Evolutionary conservation across 1,140 invertebrate species (phyloP).

Genomic region (Hypothenemus hampei): DNA sequence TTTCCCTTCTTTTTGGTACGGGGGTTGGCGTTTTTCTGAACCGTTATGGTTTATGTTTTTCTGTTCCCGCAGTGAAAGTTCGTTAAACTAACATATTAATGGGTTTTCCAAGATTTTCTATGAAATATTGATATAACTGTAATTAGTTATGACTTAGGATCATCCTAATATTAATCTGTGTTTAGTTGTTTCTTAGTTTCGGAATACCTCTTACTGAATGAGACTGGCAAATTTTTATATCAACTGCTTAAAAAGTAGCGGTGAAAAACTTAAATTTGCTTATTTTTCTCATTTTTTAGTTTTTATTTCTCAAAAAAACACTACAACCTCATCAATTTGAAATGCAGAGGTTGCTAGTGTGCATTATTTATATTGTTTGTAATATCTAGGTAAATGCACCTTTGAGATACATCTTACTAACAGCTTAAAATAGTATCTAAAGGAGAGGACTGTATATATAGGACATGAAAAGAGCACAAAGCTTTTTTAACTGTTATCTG

Average conservation of each 20-base stretch:
- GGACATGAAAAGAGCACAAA: no score
- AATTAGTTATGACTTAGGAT: not conserved
- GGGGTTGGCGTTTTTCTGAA: slow-evolving; percentile 64
- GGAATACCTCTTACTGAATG: not conserved
- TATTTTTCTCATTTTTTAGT: not conserved
- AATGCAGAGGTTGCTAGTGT: no score
- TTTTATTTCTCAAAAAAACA: no score
- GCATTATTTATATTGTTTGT: not conserved
- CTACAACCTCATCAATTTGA: no score
- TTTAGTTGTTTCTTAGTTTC: not conserved
- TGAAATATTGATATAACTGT: not conserved
- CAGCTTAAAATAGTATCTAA: no score
- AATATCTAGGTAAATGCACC: not conserved
- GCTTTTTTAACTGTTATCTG: no score
- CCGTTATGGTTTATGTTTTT: slow-evolving; percentile 36
- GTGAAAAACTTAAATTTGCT: slow-evolving; percentile 1
- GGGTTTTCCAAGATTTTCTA: not conserved
- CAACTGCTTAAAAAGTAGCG: not conserved
- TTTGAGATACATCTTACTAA: not conserved
- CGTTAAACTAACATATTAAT: slow-evolving; percentile 29
- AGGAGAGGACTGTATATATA: no score
- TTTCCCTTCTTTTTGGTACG: slow-evolving; percentile 83
- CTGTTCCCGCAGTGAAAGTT: slow-evolving; percentile 39
- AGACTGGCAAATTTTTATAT: slow-evolving; percentile 8
- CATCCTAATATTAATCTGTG: not conserved